Conservation (phyloP, 2,113 vertebrate species). For the Crotalus tigris region DNA sequence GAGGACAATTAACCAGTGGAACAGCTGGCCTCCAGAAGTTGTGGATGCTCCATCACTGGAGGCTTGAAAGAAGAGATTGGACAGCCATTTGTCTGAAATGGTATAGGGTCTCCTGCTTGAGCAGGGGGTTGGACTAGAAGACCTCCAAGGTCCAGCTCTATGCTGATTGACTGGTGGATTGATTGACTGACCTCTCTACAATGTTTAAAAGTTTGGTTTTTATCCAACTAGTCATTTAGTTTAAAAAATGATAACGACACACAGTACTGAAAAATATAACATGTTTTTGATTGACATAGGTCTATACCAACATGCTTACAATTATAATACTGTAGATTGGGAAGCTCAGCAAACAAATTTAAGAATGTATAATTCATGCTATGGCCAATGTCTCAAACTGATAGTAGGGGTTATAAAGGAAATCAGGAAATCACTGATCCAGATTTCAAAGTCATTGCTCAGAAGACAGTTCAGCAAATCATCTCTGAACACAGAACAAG, state of each 20-base stretch:
- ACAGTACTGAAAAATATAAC: background rate
- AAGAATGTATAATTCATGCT: background rate
- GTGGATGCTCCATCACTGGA: background rate
- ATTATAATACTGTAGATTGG: background rate
- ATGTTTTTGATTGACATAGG: background rate
- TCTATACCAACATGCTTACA: background rate
- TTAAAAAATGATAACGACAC: background rate
- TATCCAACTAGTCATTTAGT: background rate
- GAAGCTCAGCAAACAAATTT: background rate
- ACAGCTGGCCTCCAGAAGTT: background rate
- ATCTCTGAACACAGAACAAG: background rate
- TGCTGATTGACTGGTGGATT: background rate
- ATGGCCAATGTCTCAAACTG: accelerated
- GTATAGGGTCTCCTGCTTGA: background rate
- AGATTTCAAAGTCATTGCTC: background rate
- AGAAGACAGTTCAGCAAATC: background rate
- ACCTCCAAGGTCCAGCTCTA: background rate
- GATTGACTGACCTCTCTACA: background rate
- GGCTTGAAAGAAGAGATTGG: background rate
- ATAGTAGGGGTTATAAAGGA: background rate
- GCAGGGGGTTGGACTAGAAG: background rate
- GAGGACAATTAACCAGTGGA: background rate
- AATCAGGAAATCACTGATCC: background rate
- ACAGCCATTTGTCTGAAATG: background rate
- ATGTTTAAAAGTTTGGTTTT: background rate